These are phyloP conservation scores for Poecilia latipinna DNA, from an alignment of 2,113 vertebrate species.

Conservation along the genomic window DNA sequence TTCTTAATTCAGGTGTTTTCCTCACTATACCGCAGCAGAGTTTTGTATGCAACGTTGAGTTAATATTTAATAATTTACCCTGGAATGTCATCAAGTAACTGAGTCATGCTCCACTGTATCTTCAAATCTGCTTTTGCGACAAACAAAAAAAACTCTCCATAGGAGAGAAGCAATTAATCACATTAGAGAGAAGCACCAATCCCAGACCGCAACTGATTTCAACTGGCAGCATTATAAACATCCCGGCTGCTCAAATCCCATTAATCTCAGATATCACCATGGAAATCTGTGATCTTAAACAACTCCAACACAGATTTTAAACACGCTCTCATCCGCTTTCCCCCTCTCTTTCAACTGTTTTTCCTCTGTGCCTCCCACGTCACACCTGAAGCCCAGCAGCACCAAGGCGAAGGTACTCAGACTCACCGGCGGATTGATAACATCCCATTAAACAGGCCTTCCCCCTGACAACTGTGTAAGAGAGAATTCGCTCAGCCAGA, in stretches of 20 bases:
- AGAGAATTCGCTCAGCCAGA: constrained; percentile 64
- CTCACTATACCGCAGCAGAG: background rate
- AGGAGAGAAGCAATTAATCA: constrained; percentile 38
- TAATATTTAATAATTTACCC: constrained; percentile 31
- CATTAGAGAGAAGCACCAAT: constrained; percentile 36
- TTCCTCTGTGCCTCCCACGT: constrained; percentile 12
- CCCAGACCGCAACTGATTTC: constrained; percentile 9
- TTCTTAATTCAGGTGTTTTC: background rate
- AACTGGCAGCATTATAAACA: constrained; percentile 44
- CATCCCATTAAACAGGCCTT: constrained; percentile 62
- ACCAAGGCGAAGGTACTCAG: constrained; percentile 39
- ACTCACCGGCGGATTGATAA: constrained; percentile 57
- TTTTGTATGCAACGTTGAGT: constrained; percentile 3
- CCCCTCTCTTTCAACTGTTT: background rate
- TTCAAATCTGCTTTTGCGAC: constrained; percentile 32
- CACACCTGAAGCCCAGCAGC: constrained; percentile 31
- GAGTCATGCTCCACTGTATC: constrained; percentile 5
- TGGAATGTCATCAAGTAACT: constrained; percentile 18
- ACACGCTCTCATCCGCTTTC: background rate
- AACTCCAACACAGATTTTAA: constrained; percentile 20
- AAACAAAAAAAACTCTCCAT: background rate
- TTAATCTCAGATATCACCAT: constrained; percentile 30
- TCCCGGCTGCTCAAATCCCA: constrained; percentile 25
- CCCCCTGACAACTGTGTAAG: constrained; percentile 59
- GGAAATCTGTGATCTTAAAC: constrained; percentile 29